Evolutionary conservation across 1,140 invertebrate species (phyloP).

Genomic region (Lordiphosa clarofinis): DNA sequence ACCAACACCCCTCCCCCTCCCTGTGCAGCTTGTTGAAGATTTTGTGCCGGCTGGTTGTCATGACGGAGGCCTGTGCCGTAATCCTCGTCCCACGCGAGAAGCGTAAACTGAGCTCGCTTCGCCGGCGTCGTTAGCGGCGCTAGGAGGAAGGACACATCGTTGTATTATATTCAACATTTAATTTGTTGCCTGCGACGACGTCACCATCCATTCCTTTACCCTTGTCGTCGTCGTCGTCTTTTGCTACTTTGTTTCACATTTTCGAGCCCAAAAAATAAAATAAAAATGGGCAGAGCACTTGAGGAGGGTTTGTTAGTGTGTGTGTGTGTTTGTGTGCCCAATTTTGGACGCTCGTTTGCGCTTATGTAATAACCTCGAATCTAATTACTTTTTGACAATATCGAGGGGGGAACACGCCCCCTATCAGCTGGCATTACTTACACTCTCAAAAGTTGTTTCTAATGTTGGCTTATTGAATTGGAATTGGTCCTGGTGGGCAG

Average conservation of each 20-base stretch:
- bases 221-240: slow-evolving; percentile 5
- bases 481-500: too few species aligned
- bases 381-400: slow-evolving; percentile 75
- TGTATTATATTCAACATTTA: slow-evolving; percentile 78
- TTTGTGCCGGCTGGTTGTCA: slow-evolving; percentile 59
- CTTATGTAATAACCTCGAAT: slow-evolving; percentile 72
- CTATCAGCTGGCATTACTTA: slow-evolving; percentile 6
- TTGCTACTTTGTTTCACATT: slow-evolving; percentile 62
- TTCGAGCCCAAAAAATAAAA: slow-evolving; percentile 58
- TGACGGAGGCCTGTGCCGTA: slow-evolving; percentile 35
- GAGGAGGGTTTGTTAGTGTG: neutral
- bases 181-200: slow-evolving; percentile 72
- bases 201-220: slow-evolving; percentile 22
- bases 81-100: slow-evolving; percentile 39
- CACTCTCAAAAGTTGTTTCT: neutral
- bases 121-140: slow-evolving; percentile 56
- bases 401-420: slow-evolving; percentile 26
- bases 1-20: slow-evolving; percentile 17
- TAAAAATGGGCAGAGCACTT: slow-evolving; percentile 39
- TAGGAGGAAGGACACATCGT: slow-evolving; percentile 61
- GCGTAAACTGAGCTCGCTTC: slow-evolving; percentile 66
- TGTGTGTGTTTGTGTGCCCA: slow-evolving; percentile 29
- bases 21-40: slow-evolving; percentile 23
- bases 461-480: too few species aligned
- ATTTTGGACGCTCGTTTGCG: slow-evolving; percentile 60